phyloP scores from a whole-genome alignment of 2,797 vertebrate species.

The Pipistrellus pipistrellus region DNA sequence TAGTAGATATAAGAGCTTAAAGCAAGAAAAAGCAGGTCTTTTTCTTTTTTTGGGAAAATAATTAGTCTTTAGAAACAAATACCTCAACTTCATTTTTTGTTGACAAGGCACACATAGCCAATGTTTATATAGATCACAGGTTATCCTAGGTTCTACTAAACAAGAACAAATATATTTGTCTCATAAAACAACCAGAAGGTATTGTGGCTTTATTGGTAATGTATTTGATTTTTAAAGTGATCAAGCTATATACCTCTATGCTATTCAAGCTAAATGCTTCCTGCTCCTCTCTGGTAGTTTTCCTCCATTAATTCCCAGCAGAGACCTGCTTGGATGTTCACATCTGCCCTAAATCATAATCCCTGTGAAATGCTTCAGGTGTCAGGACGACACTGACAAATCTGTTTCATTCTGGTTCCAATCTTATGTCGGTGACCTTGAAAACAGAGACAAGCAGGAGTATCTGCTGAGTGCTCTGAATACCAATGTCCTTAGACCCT shows the following conservation, averaged over 20 bases:
- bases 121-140: slow-evolving; percentile 43
- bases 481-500: neutral
- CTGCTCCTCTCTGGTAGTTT: neutral
- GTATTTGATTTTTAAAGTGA: slow-evolving; percentile 6
- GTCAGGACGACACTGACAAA: neutral
- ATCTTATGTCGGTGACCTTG: neutral
- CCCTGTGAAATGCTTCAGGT: neutral
- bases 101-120: slow-evolving; percentile 1
- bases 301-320: neutral
- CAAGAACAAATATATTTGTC: neutral
- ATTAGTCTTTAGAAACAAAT: slow-evolving; percentile 42
- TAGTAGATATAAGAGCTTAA: slow-evolving; percentile 62
- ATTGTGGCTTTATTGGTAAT: neutral
- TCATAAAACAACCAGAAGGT: neutral
- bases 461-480: neutral
- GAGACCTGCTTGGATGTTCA: neutral
- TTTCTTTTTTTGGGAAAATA: slow-evolving; percentile 23
- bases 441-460: neutral
- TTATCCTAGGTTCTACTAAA: neutral
- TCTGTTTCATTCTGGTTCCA: neutral
- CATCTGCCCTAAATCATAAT: neutral
- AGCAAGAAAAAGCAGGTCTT: slow-evolving; percentile 1
- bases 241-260: neutral
- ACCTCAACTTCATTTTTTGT: slow-evolving; percentile 20
- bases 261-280: neutral